Percentiles rank a stretch among this genome's conserved stretches.
Conservation (phyloP, 2,797 vertebrate genomes). For the Rhynchotus rufescens region DNA sequence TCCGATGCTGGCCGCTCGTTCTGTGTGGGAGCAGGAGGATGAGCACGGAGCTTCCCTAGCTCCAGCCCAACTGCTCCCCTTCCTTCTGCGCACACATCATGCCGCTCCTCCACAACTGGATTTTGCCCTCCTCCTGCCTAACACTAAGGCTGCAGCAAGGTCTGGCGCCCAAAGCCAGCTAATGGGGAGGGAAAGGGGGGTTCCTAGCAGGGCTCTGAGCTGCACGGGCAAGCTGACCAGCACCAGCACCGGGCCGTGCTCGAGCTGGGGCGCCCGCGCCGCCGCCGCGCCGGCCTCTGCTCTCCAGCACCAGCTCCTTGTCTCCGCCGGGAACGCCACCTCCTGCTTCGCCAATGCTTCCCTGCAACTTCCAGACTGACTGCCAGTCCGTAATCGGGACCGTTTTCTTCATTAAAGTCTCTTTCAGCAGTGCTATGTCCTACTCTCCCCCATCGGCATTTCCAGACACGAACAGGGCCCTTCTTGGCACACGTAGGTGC, state of each 20-base stretch:
- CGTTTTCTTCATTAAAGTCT: background rate
- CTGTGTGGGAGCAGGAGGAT: no score
- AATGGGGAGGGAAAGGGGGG: background rate
- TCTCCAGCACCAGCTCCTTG: background rate
- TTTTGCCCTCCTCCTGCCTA: background rate
- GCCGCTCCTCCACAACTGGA: background rate
- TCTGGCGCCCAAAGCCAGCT: background rate
- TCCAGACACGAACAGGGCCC: background rate
- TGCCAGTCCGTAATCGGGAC: background rate
- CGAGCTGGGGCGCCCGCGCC: no score
- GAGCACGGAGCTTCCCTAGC: rapidly evolving
- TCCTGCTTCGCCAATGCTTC: background rate
- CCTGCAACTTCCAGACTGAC: background rate
- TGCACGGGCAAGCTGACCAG: no score
- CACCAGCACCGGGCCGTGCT: rapidly evolving
- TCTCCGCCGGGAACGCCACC: background rate
- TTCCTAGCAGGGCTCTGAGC: background rate
- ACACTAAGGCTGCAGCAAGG: background rate
- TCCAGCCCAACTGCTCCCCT: background rate
- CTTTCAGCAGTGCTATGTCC: background rate
- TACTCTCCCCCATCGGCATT: background rate
- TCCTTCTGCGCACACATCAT: background rate
- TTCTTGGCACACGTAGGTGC: background rate
- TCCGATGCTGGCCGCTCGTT: constrained; percentile 4
- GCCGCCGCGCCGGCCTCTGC: background rate